phyloP scores from a whole-genome alignment of 2,797 vertebrate genomes.

The Poecile montanus region DNA sequence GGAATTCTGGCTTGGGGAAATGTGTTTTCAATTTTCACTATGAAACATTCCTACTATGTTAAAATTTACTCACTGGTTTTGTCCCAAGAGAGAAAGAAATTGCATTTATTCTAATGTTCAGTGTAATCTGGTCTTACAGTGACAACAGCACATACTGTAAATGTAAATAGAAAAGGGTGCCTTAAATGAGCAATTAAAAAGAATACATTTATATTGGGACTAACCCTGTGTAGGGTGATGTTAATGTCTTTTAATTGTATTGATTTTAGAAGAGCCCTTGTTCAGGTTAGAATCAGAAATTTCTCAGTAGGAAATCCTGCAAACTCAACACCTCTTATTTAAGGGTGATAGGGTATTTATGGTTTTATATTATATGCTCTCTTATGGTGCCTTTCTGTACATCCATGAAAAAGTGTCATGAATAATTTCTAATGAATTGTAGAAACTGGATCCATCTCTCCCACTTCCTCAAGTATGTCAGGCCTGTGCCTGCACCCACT shows the following conservation, averaged over 20 bases:
- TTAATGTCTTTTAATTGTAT: slow-evolving; percentile 4
- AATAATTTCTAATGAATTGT: not conserved
- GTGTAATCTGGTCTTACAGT: slow-evolving; percentile 48
- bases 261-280: not conserved
- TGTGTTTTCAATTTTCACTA: slow-evolving; percentile 53
- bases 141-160: not conserved
- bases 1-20: slow-evolving; percentile 32
- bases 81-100: slow-evolving; percentile 50
- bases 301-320: not conserved
- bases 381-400: not conserved
- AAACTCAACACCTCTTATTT: not conserved
- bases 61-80: slow-evolving; percentile 47
- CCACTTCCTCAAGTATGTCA: not conserved
- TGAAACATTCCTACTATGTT: slow-evolving; percentile 67
- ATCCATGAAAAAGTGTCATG: not conserved
- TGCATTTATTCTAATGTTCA: slow-evolving; percentile 7
- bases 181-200: not conserved
- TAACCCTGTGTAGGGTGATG: not conserved
- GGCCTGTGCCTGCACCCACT: not conserved
- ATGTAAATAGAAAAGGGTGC: not conserved
- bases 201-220: not conserved
- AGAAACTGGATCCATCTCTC: not conserved
- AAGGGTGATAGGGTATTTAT: not conserved
- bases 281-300: not conserved
- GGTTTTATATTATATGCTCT: not conserved